Evolutionary conservation across 2,113 vertebrate species (phyloP), one percentile per base, ranked within the genome.

Genomic region (Nicator chloris): DNA sequence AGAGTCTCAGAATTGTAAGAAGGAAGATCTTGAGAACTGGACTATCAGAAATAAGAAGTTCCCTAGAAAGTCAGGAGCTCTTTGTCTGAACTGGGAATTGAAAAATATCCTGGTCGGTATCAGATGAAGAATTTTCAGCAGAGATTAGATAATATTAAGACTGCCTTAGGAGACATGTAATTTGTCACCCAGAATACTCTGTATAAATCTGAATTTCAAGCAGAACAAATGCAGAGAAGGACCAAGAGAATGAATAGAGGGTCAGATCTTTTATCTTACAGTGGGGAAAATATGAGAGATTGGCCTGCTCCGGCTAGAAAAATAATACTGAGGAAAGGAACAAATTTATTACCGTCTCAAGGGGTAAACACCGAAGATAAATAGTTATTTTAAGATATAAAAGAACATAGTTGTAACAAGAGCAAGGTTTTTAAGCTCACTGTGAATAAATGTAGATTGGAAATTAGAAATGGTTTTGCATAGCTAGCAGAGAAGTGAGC

Each of bases 201-300:
- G 50, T 72, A 68, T 37, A 69, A 86, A 93, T 86, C 59, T 88
- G 85, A 95, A 90, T 90, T 90, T 64, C 57, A 88, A 88, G 50
- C 45, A 90, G 73, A 85, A 71, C 13, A 72, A 90, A 85, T 72
- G 49, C 23, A 73, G 82, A 72, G 73, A 47, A 89, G 19, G n/a
- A 90, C 82, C 44, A 57, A 40, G 15, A 44, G 66, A 91, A 53
- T 49, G 8, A 82, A 82, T 42, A 82, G 21, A 86, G 15, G 4
- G 2, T 66, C 16, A 64, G 47, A 78, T 30, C 65, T 93, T 91
- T 63, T 93, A 42, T 80, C 56, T 86, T 85, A 7, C 23, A 61
- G 27, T 54, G 33, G 20, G 49, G 19, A 84, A 89, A 92, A 33
- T 70, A 72, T 57, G 54, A 77, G n/a, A 80, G 11, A 15, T 90